A percentile compares a stretch with the other conserved stretches of the same genome.
Evolutionary conservation across 2,113 vertebrate genomes (phyloP).

Genomic region (Progne subis): DNA sequence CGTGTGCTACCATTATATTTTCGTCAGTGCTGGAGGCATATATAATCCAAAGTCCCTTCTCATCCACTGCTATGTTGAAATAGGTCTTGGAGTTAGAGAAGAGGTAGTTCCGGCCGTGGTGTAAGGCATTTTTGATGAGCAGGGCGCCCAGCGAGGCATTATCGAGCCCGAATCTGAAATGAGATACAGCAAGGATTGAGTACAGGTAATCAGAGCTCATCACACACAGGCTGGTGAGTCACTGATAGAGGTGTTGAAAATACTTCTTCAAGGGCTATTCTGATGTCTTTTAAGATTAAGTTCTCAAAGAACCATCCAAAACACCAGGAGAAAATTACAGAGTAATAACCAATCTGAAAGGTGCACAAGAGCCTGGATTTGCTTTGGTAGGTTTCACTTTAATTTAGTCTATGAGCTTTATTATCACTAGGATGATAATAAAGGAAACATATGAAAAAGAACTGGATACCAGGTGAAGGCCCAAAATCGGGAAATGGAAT

Average conservation of each 20-base stretch:
- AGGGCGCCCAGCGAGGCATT: conserved; percentile 73
- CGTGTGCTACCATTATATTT: conserved; percentile 85
- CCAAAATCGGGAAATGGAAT: neutral
- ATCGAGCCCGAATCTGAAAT: conserved; percentile 83
- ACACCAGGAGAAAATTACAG: neutral
- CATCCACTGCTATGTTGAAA: conserved; percentile 91
- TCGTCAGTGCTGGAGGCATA: conserved; percentile 87
- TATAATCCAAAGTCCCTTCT: conserved; percentile 91
- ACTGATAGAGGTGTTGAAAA: neutral
- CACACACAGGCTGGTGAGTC: neutral
- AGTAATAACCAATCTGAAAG: neutral
- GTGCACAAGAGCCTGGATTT: neutral
- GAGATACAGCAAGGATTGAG: neutral
- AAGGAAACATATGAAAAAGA: neutral
- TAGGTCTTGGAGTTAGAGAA: conserved; percentile 94
- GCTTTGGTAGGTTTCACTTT: neutral
- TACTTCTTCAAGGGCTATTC: neutral
- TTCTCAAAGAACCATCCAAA: neutral
- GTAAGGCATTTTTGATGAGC: conserved; percentile 81
- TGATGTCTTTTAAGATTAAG: neutral
- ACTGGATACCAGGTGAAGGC: neutral
- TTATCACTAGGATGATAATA: neutral
- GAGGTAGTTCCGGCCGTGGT: conserved; percentile 87
- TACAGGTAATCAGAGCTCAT: neutral
- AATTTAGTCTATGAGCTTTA: neutral